A percentile compares a stretch with the other conserved stretches of the same genome.
Evolutionary conservation across 2,797 vertebrate species (phyloP).

Genomic region (Girardinus metallicus): DNA sequence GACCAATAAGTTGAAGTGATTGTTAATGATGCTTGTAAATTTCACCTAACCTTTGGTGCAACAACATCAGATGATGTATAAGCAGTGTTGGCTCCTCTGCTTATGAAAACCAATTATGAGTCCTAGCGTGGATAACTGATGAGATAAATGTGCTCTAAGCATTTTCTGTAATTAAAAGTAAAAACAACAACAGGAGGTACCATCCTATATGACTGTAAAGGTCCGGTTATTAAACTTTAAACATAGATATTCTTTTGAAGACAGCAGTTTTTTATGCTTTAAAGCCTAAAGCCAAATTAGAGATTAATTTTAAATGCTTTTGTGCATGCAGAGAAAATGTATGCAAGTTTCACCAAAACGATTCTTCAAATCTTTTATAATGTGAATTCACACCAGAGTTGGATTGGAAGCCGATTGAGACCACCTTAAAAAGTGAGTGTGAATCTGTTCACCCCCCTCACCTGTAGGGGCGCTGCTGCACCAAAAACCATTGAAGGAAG

Average conservation of each 20-base stretch:
- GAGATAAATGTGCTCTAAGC: slow-evolving; percentile 15
- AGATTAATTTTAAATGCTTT: slow-evolving; percentile 18
- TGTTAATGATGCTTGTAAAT: slow-evolving; percentile 16
- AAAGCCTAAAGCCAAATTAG: neutral
- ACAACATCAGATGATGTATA: slow-evolving; percentile 6
- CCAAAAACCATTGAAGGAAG: no score
- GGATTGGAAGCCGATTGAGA: no score
- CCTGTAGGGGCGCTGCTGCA: no score
- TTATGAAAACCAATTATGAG: slow-evolving; percentile 20
- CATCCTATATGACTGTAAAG: slow-evolving; percentile 3
- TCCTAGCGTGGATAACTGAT: slow-evolving; percentile 44
- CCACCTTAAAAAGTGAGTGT: no score
- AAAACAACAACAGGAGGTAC: neutral
- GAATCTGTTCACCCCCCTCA: no score
- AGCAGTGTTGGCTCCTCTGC: slow-evolving; percentile 4
- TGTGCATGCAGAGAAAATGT: slow-evolving; percentile 13
- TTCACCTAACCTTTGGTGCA: slow-evolving; percentile 17
- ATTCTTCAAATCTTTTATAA: no score
- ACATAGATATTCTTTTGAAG: slow-evolving; percentile 9
- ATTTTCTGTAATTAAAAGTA: slow-evolving; percentile 8
- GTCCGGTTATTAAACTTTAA: neutral
- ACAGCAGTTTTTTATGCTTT: neutral
- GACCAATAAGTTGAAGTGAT: slow-evolving; percentile 20
- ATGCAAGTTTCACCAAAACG: slow-evolving; percentile 22
- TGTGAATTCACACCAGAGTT: no score